phyloP scores from a whole-genome alignment of 2,113 vertebrate genomes.

The Microcebus murinus region DNA sequence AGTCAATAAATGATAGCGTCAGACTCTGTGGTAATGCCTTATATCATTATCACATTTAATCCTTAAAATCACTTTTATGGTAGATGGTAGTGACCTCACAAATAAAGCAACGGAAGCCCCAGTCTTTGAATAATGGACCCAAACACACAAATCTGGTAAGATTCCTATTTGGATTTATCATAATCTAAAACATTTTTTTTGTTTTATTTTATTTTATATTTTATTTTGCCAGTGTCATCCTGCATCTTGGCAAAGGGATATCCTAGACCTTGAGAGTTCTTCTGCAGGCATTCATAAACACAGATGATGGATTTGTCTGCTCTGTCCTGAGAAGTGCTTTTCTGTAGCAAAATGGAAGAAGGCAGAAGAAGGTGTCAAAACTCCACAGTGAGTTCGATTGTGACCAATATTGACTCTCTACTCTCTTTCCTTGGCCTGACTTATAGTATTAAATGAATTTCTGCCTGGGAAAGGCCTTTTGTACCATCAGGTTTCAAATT shows the following conservation, averaged over 20 bases:
- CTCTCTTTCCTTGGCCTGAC: background rate
- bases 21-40: background rate
- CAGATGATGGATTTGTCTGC: background rate
- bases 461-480: background rate
- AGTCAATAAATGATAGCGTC: background rate
- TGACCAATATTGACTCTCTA: background rate
- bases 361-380: background rate
- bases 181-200: background rate
- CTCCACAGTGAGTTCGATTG: background rate
- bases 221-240: rapidly evolving
- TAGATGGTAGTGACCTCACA: background rate
- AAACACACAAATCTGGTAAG: background rate
- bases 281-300: background rate
- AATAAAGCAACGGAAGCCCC: background rate
- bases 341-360: background rate
- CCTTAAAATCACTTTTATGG: background rate
- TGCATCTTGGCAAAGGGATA: background rate
- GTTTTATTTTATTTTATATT: background rate
- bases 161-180: background rate
- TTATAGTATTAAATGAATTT: background rate
- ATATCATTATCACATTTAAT: background rate
- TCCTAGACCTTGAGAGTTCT: background rate
- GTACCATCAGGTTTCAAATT: background rate
- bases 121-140: background rate
- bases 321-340: background rate